phyloP scores from a whole-genome alignment of 2,888 invertebrate species.

The Dascillus cervinus region DNA sequence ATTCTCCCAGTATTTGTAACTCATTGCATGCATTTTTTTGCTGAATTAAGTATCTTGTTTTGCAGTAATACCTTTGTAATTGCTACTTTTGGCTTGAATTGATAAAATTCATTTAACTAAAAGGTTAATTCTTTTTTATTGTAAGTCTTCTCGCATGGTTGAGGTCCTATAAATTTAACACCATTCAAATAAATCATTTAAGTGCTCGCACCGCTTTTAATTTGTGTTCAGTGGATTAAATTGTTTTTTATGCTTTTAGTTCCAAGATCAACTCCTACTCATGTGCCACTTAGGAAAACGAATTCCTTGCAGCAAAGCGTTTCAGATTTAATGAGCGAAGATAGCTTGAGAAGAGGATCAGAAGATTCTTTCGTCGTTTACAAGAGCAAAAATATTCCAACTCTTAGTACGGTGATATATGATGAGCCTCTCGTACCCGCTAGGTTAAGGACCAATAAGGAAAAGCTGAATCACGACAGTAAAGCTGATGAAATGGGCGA shows the following conservation, averaged over 20 bases:
- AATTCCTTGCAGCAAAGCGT: conserved; percentile 38
- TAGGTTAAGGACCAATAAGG: conserved; percentile 52
- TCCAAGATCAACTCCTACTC: conserved; percentile 47
- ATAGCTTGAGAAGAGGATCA: conserved; percentile 38
- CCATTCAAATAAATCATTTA: no score
- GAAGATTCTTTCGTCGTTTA: conserved; percentile 76
- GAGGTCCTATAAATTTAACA: no score
- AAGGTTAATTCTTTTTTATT: no score
- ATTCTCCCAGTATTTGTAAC: no score
- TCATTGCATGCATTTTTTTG: no score
- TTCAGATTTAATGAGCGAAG: conserved; percentile 39
- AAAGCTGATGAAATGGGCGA: conserved; percentile 62
- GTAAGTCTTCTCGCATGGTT: no score
- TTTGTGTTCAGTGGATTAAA: no score
- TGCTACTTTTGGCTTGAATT: no score
- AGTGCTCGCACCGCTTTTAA: no score
- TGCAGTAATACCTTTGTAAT: no score
- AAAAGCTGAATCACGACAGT: conserved; percentile 54
- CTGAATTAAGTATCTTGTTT: no score
- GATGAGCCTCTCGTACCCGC: conserved; percentile 51
- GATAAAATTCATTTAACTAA: no score
- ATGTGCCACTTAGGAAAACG: conserved; percentile 38
- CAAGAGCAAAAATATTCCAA: conserved; percentile 69
- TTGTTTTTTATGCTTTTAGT: conserved; percentile 34
- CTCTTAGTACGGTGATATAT: conserved; percentile 58